phyloP scores from a whole-genome alignment of 1,140 invertebrate species.

The Saccostrea echinata region DNA sequence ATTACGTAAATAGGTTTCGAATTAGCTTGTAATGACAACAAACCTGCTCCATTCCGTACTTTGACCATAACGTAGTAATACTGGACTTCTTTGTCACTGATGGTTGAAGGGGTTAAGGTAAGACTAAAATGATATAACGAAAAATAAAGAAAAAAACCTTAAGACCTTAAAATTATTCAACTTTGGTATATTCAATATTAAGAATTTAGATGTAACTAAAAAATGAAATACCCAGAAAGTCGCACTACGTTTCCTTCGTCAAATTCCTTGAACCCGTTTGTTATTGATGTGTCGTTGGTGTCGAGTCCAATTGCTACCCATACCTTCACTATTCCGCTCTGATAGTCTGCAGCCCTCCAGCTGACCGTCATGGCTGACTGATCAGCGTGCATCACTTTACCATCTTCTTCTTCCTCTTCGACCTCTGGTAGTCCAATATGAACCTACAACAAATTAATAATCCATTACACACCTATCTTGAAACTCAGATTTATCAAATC shows the following conservation, averaged over 20 bases:
- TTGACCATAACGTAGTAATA: constrained; percentile 54
- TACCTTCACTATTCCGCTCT: constrained; percentile 54
- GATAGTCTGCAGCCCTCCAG: constrained; percentile 53
- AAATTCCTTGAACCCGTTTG: constrained; percentile 40
- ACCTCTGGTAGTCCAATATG: constrained; percentile 49
- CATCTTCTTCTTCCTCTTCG: constrained; percentile 59
- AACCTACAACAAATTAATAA: no score
- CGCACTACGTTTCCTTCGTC: background rate
- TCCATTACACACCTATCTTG: no score
- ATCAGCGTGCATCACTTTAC: constrained; percentile 55
- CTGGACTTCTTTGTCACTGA: background rate
- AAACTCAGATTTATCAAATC: no score
- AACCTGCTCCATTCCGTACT: constrained; percentile 59
- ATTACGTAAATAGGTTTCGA: constrained; percentile 59
- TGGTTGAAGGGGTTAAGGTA: background rate
- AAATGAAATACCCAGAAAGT: background rate
- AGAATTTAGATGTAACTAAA: background rate
- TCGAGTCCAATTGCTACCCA: constrained; percentile 53
- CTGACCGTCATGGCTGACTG: constrained; percentile 51
- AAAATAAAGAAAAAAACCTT: background rate
- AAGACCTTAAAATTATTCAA: no score
- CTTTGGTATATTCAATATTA: background rate
- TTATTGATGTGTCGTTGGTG: constrained; percentile 33
- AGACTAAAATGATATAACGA: background rate
- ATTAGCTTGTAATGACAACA: constrained; percentile 29